Percentiles rank a stretch among this genome's conserved stretches.
phyloP scores from a whole-genome alignment of 2,888 invertebrate genomes.

The Dione vanillae region DNA sequence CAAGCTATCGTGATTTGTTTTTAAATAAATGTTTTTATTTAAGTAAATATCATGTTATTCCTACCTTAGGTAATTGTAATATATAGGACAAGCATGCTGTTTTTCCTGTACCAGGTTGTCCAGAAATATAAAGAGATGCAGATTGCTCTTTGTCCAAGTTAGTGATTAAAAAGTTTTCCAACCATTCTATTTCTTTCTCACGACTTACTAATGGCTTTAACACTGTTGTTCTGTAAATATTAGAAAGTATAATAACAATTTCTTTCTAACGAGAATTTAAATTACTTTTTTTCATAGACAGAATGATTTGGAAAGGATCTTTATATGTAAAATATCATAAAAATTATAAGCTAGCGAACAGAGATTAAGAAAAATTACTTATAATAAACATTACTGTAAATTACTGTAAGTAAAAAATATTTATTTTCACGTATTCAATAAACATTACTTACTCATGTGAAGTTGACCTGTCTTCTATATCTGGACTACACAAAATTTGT shows the following conservation, averaged over 20 bases:
- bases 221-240: conserved; percentile 30
- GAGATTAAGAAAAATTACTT: background rate
- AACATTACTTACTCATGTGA: conserved; percentile 25
- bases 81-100: conserved; percentile 93
- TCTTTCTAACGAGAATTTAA: too few species aligned
- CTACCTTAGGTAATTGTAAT: conserved; percentile 86
- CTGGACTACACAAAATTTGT: conserved; percentile 47
- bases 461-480: conserved; percentile 9
- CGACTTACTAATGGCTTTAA: conserved; percentile 87
- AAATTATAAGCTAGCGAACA: background rate
- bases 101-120: conserved; percentile 98
- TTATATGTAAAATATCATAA: too few species aligned
- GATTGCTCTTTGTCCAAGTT: conserved; percentile 87
- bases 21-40: too few species aligned
- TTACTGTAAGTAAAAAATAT: background rate
- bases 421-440: background rate
- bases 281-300: too few species aligned
- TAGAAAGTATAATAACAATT: background rate
- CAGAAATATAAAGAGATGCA: conserved; percentile 96
- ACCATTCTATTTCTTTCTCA: conserved; percentile 88
- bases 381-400: too few species aligned
- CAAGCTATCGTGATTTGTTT: too few species aligned
- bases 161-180: conserved; percentile 87
- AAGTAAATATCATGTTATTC: background rate
- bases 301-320: too few species aligned